phyloP scores from a whole-genome alignment of 2,888 invertebrate species.

The Lydus trimaculatus region DNA sequence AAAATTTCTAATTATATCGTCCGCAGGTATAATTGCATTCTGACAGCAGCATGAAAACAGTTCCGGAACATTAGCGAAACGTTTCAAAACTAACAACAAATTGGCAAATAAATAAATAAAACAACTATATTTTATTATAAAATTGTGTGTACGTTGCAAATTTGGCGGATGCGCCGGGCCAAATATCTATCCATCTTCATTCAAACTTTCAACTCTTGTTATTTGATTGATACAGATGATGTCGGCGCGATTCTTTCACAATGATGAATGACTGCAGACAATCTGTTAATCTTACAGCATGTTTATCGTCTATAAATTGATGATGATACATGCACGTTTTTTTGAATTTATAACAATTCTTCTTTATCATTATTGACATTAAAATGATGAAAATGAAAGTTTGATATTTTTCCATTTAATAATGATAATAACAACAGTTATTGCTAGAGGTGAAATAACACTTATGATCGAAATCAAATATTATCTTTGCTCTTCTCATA shows the following conservation, averaged over 20 bases:
- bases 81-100: neutral
- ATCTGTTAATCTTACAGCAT: neutral
- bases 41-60: conserved; percentile 35
- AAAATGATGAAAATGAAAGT: conserved; percentile 4
- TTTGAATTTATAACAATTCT: neutral
- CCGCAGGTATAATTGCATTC: conserved; percentile 40
- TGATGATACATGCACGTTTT: neutral
- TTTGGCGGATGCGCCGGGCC: conserved; percentile 1
- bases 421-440: neutral
- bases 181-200: neutral
- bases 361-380: neutral
- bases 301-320: neutral
- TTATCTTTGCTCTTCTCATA: conserved; percentile 24
- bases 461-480: conserved; percentile 21
- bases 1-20: conserved; percentile 43
- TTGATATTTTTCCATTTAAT: neutral
- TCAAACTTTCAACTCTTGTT: neutral
- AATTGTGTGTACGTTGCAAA: neutral
- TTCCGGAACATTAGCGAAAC: conserved; percentile 7
- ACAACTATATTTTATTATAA: neutral
- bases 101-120: neutral
- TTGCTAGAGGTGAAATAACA: neutral
- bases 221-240: neutral
- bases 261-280: neutral
- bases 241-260: neutral